Percentiles rank a stretch among this genome's conserved stretches.
These are phyloP conservation scores for Holotrichia oblita DNA, from an alignment of 1,140 invertebrate species.

Conservation along the genomic window DNA sequence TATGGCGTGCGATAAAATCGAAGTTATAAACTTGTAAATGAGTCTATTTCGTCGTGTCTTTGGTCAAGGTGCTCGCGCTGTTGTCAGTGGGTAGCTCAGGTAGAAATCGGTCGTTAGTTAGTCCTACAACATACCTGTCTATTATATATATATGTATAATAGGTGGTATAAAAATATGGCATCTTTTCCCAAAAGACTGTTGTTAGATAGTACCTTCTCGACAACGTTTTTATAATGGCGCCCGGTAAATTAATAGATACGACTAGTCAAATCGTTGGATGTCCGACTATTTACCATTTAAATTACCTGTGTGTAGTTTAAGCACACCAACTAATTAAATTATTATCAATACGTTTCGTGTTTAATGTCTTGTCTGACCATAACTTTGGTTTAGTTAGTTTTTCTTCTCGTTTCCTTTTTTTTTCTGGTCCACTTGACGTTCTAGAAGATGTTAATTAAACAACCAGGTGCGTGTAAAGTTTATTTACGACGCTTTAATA, in stretches of 20 bases:
- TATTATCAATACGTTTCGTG: slow-evolving; percentile 7
- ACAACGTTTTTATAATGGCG: not conserved
- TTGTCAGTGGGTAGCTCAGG: slow-evolving; percentile 29
- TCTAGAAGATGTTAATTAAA: too few relatives aligned
- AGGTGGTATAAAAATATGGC: not conserved
- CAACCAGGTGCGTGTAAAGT: too few relatives aligned
- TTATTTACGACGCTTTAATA: too few relatives aligned
- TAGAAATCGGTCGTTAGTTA: slow-evolving; percentile 33
- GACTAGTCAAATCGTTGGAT: not conserved
- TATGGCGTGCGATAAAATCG: slow-evolving; percentile 22
- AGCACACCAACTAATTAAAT: not conserved
- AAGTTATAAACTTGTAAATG: slow-evolving; percentile 37
- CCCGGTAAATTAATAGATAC: slow-evolving; percentile 6
- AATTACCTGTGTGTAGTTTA: not conserved
- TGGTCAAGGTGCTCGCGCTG: not conserved
- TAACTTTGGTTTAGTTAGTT: too few relatives aligned
- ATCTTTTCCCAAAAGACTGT: not conserved
- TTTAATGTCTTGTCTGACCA: not conserved
- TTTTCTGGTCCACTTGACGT: too few relatives aligned
- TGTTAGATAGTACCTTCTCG: not conserved
- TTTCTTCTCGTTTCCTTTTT: too few relatives aligned
- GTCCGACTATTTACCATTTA: slow-evolving; percentile 2
- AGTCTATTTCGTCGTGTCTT: slow-evolving; percentile 23
- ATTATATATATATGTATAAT: not conserved
- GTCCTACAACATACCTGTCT: not conserved